Base-by-base conservation (phyloP, 2,797 vertebrate species). In the Amphiprion clarkii region DNA sequence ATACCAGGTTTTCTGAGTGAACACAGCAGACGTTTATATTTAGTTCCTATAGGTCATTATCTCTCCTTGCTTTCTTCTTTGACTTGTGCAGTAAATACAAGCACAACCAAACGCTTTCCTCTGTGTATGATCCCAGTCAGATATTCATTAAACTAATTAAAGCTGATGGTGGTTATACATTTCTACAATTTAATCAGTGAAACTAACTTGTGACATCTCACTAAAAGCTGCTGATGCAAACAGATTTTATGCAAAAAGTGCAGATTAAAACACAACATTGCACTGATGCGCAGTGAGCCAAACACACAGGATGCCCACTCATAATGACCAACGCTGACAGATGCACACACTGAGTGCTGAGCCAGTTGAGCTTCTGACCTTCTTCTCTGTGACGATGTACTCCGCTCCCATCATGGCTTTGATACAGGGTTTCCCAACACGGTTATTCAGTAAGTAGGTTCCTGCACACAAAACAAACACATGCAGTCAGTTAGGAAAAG, bases 1-100 rank as follows among this genome's bases (percentile, higher is more conserved):
- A 70, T 95, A 96, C 79, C 90, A 88, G 11, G 10, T 82, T 63
- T 85, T 87, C 92, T 94, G 87, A 21, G 82, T 40, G 79, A 78
- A 87, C 82, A 86, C 67, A 75, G 78, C 33, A 90, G 69, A 29
- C 4, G 21, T 17, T 0, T 36, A 5, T n/a, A 27, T 42, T 11
- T 21, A 42, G 1, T 53, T 17, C 27, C 14, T 17, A 9, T 31
- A 9, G 19, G 1, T n/a, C 6, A 48, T 48, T 6, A 8, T 48
- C 46, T 40, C n/a, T 16, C 31, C 5, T 63, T 8, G 1, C 2
- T n/a, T 1, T 31, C 8, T 40, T 19, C 39, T 25, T 21, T 10
- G 4, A 9, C 19, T n/a, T 64, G 11, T 25, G 27, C 31, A 0
- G 4, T 49, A 25, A 23, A 49, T 49, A 23, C 23, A 6, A 21